phyloP scores from a whole-genome alignment of 2,888 invertebrate species.

The Acrobasis consociella region DNA sequence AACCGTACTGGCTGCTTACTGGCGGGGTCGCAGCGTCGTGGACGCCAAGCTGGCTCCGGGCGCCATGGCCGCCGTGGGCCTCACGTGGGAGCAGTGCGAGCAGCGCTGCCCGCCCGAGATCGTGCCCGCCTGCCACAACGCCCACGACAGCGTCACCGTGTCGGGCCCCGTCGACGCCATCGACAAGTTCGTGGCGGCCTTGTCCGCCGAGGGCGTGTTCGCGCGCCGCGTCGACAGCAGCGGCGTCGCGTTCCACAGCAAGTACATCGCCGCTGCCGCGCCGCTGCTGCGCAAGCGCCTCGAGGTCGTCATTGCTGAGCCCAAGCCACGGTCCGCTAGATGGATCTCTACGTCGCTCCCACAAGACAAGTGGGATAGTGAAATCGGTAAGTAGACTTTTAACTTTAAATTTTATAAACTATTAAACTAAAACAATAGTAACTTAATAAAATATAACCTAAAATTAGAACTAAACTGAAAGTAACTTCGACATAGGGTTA shows the following conservation, averaged over 20 bases:
- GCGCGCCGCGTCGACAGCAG: conserved; percentile 93
- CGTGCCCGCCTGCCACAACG: conserved; percentile 96
- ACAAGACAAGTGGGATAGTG: conserved; percentile 88
- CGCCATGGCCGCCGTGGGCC: conserved; percentile 96
- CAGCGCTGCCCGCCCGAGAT: conserved; percentile 90
- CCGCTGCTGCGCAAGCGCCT: conserved; percentile 90
- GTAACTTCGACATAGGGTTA: too few relatives aligned
- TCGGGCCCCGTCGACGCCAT: conserved; percentile 92
- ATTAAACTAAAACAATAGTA: too few relatives aligned
- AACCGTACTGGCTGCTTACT: conserved; percentile 96
- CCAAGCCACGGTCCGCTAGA: conserved; percentile 89
- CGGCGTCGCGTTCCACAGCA: conserved; percentile 97
- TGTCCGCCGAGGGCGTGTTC: conserved; percentile 90
- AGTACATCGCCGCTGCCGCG: conserved; percentile 93
- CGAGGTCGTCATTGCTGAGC: conserved; percentile 90
- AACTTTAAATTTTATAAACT: too few relatives aligned
- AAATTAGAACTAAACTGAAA: too few relatives aligned
- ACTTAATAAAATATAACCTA: too few relatives aligned
- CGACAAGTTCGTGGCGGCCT: conserved; percentile 85
- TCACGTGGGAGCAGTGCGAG: conserved; percentile 92
- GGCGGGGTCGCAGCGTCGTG: conserved; percentile 92
- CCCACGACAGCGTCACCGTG: conserved; percentile 95
- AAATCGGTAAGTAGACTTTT: conserved; percentile 50
- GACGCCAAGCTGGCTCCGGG: conserved; percentile 89
- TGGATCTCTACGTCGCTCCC: conserved; percentile 98